Conservation (phyloP, 2,888 invertebrate genomes). For the Callinectes sapidus region DNA sequence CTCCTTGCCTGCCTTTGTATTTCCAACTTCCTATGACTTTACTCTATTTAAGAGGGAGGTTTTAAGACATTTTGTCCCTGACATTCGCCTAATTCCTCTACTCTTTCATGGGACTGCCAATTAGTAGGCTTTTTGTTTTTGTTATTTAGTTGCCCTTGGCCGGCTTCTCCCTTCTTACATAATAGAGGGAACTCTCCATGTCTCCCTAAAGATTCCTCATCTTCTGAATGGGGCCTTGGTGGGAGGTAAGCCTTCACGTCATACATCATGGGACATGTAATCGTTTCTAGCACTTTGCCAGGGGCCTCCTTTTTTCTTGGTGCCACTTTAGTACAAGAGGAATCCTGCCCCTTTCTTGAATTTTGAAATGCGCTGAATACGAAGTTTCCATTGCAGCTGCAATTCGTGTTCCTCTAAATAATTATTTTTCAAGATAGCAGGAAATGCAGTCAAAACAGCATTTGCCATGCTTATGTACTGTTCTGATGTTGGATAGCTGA, state of each 20-base stretch:
- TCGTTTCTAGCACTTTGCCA: background rate
- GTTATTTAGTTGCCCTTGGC: too few species aligned
- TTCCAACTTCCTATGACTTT: too few species aligned
- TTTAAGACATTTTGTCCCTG: too few species aligned
- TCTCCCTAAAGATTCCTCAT: background rate
- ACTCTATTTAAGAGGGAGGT: too few species aligned
- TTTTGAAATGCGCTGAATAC: conserved; percentile 19
- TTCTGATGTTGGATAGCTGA: too few species aligned
- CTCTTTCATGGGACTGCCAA: too few species aligned
- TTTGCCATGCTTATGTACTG: background rate
- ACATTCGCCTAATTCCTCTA: too few species aligned
- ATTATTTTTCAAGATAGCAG: background rate
- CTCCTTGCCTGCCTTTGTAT: too few species aligned
- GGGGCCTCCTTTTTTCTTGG: background rate
- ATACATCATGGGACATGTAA: background rate
- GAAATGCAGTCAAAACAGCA: background rate
- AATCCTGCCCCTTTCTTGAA: conserved; percentile 16
- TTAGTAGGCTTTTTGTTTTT: too few species aligned
- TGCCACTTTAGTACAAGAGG: background rate
- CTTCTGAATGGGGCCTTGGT: conserved; percentile 20
- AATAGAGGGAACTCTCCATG: too few species aligned
- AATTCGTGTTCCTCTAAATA: background rate
- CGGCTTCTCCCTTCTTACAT: too few species aligned
- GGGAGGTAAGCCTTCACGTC: background rate
- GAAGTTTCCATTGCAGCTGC: conserved; percentile 4